Percentiles rank a stretch among this genome's conserved stretches.
These are phyloP conservation scores for Troides aeacus DNA, from an alignment of 2,888 invertebrate species.

Conservation along the genomic window DNA sequence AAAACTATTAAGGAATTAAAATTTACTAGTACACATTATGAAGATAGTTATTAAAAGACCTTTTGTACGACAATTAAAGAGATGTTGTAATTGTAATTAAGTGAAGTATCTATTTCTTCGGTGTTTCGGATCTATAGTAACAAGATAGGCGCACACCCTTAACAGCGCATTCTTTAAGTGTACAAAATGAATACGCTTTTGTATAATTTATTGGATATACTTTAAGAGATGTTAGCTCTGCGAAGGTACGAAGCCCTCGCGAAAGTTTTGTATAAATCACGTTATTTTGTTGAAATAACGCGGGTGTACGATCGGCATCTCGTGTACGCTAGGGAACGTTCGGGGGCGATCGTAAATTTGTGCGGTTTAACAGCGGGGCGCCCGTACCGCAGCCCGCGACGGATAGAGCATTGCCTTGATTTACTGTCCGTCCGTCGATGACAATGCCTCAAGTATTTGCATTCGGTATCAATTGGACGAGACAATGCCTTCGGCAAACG, in stretches of 20 bases:
- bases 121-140: constrained; percentile 30
- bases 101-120: neutral
- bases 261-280: constrained; percentile 69
- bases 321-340: constrained; percentile 57
- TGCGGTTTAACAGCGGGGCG: constrained; percentile 74
- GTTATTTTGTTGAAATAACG: constrained; percentile 78
- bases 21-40: too few species aligned
- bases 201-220: constrained; percentile 33
- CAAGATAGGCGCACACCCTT: constrained; percentile 17
- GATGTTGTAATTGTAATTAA: too few species aligned
- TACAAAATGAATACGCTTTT: constrained; percentile 27
- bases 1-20: too few species aligned
- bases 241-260: constrained; percentile 27
- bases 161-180: constrained; percentile 11
- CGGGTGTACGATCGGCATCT: constrained; percentile 70
- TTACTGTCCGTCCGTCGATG: constrained; percentile 51
- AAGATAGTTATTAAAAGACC: too few species aligned
- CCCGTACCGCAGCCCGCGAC: constrained; percentile 59
- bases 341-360: constrained; percentile 78
- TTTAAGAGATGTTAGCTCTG: constrained; percentile 32
- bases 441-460: constrained; percentile 54
- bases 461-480: constrained; percentile 36
- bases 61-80: neutral
- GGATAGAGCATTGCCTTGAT: constrained; percentile 73
- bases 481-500: constrained; percentile 33